A percentile compares a stretch with the other conserved stretches of the same genome.
phyloP scores from a whole-genome alignment of 2,888 invertebrate genomes.

The Gibbula magus region DNA sequence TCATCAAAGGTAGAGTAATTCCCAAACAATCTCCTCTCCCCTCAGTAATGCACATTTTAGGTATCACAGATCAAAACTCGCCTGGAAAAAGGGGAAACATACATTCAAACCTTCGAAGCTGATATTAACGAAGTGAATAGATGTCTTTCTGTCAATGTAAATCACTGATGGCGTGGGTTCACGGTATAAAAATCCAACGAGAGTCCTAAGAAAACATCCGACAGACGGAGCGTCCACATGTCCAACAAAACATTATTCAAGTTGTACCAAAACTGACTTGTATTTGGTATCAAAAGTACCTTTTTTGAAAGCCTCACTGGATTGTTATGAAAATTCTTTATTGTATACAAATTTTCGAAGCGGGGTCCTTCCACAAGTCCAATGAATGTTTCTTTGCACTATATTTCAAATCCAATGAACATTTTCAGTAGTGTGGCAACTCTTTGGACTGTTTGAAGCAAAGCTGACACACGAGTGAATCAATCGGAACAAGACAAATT shows the following conservation, averaged over 20 bases:
- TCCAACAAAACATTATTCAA: not conserved
- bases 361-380: too few species aligned
- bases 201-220: not conserved
- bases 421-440: too few species aligned
- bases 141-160: too few species aligned
- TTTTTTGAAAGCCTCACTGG: too few species aligned
- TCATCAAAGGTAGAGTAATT: too few species aligned
- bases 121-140: too few species aligned
- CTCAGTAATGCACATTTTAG: not conserved
- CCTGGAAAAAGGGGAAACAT: not conserved
- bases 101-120: too few species aligned
- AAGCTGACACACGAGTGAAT: not conserved
- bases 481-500: not conserved
- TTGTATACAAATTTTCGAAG: too few species aligned
- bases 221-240: not conserved
- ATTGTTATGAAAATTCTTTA: too few species aligned
- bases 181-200: conserved; percentile 6
- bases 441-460: not conserved
- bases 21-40: not conserved
- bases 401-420: too few species aligned
- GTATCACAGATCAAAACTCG: conserved; percentile 8
- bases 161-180: not conserved
- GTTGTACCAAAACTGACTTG: not conserved
- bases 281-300: too few species aligned
- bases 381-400: too few species aligned